These are phyloP conservation scores for Bothrops jararaca DNA, from an alignment of 2,113 vertebrate species.

Conservation along the genomic window DNA sequence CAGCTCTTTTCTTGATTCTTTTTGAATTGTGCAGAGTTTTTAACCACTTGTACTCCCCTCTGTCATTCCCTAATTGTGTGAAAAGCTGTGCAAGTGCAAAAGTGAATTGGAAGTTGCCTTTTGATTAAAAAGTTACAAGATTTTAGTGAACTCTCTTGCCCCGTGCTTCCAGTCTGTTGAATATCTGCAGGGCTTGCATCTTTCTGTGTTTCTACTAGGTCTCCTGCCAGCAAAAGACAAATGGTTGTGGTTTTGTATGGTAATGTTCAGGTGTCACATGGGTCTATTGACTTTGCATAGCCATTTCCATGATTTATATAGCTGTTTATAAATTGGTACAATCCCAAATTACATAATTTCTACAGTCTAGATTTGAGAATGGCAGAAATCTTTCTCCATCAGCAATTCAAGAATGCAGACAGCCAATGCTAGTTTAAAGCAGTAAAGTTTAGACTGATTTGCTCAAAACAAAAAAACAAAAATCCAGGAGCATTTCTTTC, in stretches of 20 bases:
- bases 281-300: neutral
- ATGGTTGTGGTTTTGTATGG: neutral
- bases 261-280: neutral
- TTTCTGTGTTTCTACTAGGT: neutral
- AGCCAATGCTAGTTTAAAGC: neutral
- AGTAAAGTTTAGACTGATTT: neutral
- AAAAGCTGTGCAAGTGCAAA: neutral
- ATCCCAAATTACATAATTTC: neutral
- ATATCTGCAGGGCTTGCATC: neutral
- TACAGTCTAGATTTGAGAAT: neutral
- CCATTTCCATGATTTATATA: neutral
- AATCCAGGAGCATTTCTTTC: neutral
- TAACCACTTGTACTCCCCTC: neutral
- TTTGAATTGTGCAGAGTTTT: neutral
- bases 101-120: neutral
- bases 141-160: neutral
- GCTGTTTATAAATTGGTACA: neutral
- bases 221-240: neutral
- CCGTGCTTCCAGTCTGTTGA: neutral
- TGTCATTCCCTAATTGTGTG: neutral
- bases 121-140: neutral
- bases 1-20: neutral
- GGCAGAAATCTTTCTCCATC: neutral
- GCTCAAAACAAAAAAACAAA: neutral
- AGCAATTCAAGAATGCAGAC: neutral